Percentiles rank a stretch among this genome's conserved stretches.
phyloP scores from a whole-genome alignment of 2,797 vertebrate species.

The Helostoma temminkii region DNA sequence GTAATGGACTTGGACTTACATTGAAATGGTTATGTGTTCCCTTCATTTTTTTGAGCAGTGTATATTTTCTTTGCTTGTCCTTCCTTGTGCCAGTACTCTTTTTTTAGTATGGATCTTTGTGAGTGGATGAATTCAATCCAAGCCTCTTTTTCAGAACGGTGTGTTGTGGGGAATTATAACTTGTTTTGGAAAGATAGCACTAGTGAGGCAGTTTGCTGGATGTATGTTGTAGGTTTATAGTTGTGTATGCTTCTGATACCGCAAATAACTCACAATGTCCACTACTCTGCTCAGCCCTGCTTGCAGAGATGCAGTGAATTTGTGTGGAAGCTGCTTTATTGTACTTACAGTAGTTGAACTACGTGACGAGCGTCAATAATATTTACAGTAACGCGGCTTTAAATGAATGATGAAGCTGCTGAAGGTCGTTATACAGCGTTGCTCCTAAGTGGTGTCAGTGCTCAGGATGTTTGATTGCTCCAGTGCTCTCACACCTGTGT shows the following conservation, averaged over 20 bases:
- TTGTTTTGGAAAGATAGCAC: constrained; percentile 13
- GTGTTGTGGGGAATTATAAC: constrained; percentile 18
- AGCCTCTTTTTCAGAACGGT: background rate
- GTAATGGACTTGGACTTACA: too few relatives aligned
- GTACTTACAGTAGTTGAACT: constrained; percentile 33
- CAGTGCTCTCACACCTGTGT: too few relatives aligned
- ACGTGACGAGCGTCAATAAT: constrained; percentile 33
- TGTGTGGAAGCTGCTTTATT: constrained; percentile 19
- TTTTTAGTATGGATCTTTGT: constrained; percentile 3
- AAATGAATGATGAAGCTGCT: constrained; percentile 41
- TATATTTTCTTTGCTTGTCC: background rate
- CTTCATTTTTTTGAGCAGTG: too few relatives aligned
- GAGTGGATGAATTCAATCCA: constrained; percentile 18
- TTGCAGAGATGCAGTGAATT: constrained; percentile 50
- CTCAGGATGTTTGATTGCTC: constrained; percentile 23
- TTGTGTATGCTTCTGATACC: constrained; percentile 9
- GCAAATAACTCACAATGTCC: constrained; percentile 37
- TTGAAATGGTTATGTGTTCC: too few relatives aligned
- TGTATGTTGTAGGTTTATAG: constrained; percentile 12
- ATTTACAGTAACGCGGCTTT: constrained; percentile 30
- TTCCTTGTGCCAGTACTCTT: background rate
- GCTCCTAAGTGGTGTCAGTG: too few relatives aligned
- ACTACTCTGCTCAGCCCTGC: constrained; percentile 16
- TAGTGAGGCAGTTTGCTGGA: constrained; percentile 16
- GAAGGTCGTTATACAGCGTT: too few relatives aligned